Percentiles rank a stretch among this genome's conserved stretches.
These are phyloP conservation scores for Pherbina coryleti DNA, from an alignment of 2,888 invertebrate genomes.

Conservation along the genomic window DNA sequence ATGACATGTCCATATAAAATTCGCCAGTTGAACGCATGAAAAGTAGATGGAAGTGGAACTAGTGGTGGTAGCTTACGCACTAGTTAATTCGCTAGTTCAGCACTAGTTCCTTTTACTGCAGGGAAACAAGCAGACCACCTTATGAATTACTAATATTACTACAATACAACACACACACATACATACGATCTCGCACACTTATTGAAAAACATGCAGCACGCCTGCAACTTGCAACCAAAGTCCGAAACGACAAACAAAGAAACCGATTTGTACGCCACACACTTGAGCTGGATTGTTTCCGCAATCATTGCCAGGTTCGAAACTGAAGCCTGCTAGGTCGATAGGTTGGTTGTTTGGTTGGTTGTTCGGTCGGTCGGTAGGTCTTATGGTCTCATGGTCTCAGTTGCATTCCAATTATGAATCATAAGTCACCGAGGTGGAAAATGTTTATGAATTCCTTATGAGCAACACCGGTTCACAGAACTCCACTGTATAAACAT, in stretches of 20 bases:
- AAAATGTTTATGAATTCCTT: slow-evolving; percentile 68
- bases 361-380: no score
- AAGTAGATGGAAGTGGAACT: no score
- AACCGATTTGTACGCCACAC: slow-evolving; percentile 11
- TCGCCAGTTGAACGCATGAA: no score
- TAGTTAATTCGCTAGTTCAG: no score
- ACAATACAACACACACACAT: background rate
- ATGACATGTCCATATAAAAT: no score
- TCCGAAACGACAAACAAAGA: slow-evolving; percentile 5
- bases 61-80: no score
- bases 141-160: slow-evolving; percentile 40
- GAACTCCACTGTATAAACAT: background rate
- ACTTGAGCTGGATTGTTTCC: background rate
- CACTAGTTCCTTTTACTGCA: no score
- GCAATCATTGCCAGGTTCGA: background rate
- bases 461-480: slow-evolving; percentile 52
- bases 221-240: background rate
- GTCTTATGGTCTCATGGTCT: slow-evolving; percentile 47
- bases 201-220: background rate
- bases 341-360: no score
- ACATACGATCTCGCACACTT: background rate
- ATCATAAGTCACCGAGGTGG: slow-evolving; percentile 61
- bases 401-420: slow-evolving; percentile 66
- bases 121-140: slow-evolving; percentile 12
- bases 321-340: background rate